Conservation (phyloP, 2,113 vertebrate genomes). For the Paraplagusia blochii region DNA sequence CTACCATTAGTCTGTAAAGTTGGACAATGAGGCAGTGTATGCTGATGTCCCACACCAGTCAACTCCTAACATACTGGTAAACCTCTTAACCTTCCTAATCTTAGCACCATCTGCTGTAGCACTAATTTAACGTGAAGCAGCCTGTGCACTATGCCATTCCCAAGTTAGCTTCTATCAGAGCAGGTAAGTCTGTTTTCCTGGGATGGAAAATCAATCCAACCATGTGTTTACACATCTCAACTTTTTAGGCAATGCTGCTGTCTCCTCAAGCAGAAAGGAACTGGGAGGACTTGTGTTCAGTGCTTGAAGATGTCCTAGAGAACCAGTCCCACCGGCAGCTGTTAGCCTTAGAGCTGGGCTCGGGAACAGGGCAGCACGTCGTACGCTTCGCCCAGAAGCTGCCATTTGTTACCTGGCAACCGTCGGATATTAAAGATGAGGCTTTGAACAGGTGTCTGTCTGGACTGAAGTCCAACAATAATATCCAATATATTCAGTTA, state of each 20-base stretch:
- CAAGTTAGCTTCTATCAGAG: neutral
- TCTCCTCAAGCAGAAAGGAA: constrained; percentile 74
- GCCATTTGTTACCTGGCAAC: constrained; percentile 74
- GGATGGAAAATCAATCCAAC: neutral
- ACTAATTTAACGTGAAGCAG: constrained; percentile 13
- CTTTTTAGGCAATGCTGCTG: constrained; percentile 67
- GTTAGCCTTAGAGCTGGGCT: constrained; percentile 73
- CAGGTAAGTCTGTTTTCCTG: constrained; percentile 11
- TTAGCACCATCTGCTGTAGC: constrained; percentile 57
- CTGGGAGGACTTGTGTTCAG: constrained; percentile 64
- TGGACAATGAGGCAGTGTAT: no score
- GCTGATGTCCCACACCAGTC: no score
- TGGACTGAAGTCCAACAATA: neutral
- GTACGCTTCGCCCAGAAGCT: constrained; percentile 73
- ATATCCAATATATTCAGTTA: neutral
- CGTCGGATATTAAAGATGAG: constrained; percentile 70
- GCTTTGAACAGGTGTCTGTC: constrained; percentile 57
- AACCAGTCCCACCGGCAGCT: constrained; percentile 63
- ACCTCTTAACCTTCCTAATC: constrained; percentile 72
- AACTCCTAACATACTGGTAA: constrained; percentile 22
- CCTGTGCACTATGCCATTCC: constrained; percentile 24
- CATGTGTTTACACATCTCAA: neutral
- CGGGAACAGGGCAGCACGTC: constrained; percentile 75
- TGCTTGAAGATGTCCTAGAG: constrained; percentile 68
- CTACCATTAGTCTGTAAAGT: no score